phyloP scores from a whole-genome alignment of 2,797 vertebrate genomes.

The Schizothorax lantsangensis region DNA sequence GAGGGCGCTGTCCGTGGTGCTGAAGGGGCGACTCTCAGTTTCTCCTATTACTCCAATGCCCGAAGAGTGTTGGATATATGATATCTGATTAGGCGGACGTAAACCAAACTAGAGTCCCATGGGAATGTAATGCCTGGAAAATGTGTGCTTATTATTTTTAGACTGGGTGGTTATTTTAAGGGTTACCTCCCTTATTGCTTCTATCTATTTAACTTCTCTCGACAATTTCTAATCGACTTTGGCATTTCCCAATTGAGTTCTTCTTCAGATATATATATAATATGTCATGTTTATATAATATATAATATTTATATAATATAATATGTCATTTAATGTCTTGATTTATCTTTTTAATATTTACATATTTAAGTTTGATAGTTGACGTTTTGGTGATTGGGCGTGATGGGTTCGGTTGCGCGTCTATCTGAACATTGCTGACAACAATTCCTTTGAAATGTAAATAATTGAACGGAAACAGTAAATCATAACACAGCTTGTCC shows the following conservation, averaged over 20 bases:
- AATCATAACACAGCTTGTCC: background rate
- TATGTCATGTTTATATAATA: too few species aligned
- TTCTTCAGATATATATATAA: background rate
- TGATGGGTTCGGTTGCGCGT: too few species aligned
- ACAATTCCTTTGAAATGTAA: background rate
- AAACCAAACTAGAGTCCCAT: background rate
- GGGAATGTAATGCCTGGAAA: background rate
- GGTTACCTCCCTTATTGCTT: background rate
- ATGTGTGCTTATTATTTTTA: background rate
- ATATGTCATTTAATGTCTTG: too few species aligned
- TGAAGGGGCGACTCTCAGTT: background rate
- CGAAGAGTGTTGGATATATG: background rate
- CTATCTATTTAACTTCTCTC: background rate
- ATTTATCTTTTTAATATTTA: background rate
- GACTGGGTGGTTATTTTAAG: background rate
- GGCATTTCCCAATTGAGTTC: background rate
- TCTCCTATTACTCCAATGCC: background rate
- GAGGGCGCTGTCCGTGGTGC: conserved; percentile 31
- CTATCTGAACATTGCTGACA: background rate
- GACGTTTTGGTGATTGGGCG: background rate
- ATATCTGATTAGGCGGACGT: background rate
- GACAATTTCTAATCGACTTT: background rate
- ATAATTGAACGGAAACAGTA: background rate
- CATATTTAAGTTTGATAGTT: background rate
- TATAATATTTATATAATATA: too few species aligned